Evolutionary conservation across 2,797 vertebrate genomes (phyloP), one percentile per base, ranked within the genome.

Genomic region (Enteromius radiatus): DNA sequence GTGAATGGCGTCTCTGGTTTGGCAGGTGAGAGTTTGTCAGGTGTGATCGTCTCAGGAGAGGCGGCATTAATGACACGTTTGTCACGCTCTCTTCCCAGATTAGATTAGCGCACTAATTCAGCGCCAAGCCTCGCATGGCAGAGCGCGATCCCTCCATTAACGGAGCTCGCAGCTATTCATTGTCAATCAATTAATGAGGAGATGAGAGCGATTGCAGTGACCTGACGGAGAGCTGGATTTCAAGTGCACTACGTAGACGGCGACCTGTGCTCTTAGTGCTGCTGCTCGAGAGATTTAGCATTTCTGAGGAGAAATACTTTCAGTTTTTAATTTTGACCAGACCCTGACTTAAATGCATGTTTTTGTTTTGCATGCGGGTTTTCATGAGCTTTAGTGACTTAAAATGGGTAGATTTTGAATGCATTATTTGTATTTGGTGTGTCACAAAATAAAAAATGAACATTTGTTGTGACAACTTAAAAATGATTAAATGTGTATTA

Each of bases 81-180:
- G 80, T 85, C 67, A 61, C n/a, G 68, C 69, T 84, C 78, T 56
- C 8, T 69, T 85, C 85, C 83, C 81, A 87, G 82, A 88, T 89
- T 86, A 88, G 86, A 89, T 86, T 86, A 82, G 28, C 49, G 45
- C 68, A 61, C 69, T 87, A 87, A 88, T 86, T 87, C 84, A 68
- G 84, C 76, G 45, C 64, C 21, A 78, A 76, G 83, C 76, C 83
- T 84, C 74, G 64, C 81, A 84, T 85, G 76, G 45, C 61, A 3
- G 78, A 84, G 56, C 82, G 78, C 83, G 26, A 84, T 84, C 75
- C 41, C 49, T 78, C 78, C 70, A 86, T 87, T 83, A 87, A 64
- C 38, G 31, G 28, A 36, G 26, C 82, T 78, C 43, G 73, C 76
- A 59, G 63, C 77, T 64, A 73, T 85, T 85, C 84, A 83, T 83